Base-by-base conservation (phyloP, 2,888 invertebrate genomes). In the Mythimna albipuncta region DNA sequence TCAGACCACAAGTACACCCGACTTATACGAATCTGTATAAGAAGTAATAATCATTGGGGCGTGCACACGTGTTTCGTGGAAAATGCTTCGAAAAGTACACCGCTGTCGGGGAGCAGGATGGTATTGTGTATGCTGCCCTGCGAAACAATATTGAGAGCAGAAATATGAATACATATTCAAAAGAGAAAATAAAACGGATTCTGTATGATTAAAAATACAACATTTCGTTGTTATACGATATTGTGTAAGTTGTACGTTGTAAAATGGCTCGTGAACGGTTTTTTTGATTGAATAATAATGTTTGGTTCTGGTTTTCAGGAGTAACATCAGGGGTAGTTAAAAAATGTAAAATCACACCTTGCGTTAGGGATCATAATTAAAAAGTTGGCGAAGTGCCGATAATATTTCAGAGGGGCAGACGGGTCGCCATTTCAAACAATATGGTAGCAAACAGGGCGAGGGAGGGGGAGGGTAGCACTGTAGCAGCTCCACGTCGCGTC, bases 31-130 rank as follows among this genome's bases (percentile, higher is more conserved):
- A 86, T 88, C 85, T 85, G 85, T 89, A 90, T 91, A 91, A 91
- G 90, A 91, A 92, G 91, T 92, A 94, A 95, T 95, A 95, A 94
- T 95, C 94, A 93, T 91, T 89, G 92, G 88, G 88, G 92, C 92
- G 88, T 91, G 90, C 92, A 92, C 94, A 93, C 93, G 91, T 94
- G 94, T 91, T 90, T 87, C 87, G 85, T 86, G 88, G 89, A 90
- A 90, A 92, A 91, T 90, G 90, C 91, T 93, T 89, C 90, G 91
- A 91, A 91, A 90, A 90, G 88, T 86, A 86, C 84, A 82, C 86
- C 82, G 80, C 87, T 87, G 87, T 87, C 84, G 90, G 88, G 87
- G 85, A 68, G 77, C 79, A 62, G 75, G 79, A 73, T 82, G 79
- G 82, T 85, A 86, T 86, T 85, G 86, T 85, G 83, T 85, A 85